Evolutionary conservation across 1,140 invertebrate species (phyloP).

Genomic region (Ceratina australensis): DNA sequence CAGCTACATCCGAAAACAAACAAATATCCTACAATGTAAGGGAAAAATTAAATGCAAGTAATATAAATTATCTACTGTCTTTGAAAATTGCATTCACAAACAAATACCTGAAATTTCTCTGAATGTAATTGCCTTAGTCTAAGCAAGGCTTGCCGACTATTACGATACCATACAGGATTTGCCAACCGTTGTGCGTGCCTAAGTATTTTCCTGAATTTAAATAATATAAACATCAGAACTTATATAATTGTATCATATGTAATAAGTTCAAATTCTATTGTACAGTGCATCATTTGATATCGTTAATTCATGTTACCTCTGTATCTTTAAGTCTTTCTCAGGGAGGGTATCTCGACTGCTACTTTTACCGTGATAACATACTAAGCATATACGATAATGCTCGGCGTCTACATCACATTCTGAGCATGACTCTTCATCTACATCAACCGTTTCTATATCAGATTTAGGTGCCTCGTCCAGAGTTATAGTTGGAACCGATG

Average conservation of each 20-base stretch:
- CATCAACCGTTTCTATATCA: constrained; percentile 66
- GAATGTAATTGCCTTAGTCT: constrained; percentile 93
- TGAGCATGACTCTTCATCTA: constrained; percentile 71
- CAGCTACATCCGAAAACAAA: constrained; percentile 95
- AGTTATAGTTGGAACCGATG: constrained; percentile 58
- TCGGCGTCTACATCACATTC: constrained; percentile 69
- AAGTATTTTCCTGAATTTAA: constrained; percentile 79
- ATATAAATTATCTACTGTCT: constrained; percentile 6
- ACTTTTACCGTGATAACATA: constrained; percentile 70
- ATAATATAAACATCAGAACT: constrained; percentile 19
- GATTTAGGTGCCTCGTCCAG: constrained; percentile 61
- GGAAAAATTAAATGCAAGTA: constrained; percentile 10
- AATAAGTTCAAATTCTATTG: not conserved
- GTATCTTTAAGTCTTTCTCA: constrained; percentile 68
- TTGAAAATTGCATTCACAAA: constrained; percentile 8
- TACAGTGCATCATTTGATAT: not conserved
- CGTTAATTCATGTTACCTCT: constrained; percentile 61
- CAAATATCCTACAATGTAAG: constrained; percentile 91
- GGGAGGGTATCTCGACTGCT: constrained; percentile 49
- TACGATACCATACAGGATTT: constrained; percentile 85
- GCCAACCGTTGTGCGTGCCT: constrained; percentile 84
- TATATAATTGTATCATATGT: not conserved
- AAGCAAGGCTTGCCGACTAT: constrained; percentile 84
- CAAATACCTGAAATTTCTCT: constrained; percentile 77
- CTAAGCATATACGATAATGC: constrained; percentile 71